phyloP scores from a whole-genome alignment of 2,797 vertebrate species.

The Anniella stebbinsi region DNA sequence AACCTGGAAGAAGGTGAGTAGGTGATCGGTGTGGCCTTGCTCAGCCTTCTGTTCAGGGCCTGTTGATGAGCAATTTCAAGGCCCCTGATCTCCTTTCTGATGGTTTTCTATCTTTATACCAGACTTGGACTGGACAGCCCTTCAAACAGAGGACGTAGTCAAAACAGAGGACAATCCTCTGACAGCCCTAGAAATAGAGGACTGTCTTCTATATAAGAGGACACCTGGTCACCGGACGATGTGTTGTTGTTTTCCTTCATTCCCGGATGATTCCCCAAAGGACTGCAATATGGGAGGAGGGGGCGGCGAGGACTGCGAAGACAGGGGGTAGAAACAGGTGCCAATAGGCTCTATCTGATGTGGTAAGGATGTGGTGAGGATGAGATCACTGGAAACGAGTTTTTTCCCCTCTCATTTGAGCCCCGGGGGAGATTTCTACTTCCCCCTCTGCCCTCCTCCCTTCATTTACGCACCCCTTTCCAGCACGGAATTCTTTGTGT shows the following conservation, averaged over 20 bases:
- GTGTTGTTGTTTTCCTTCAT: background rate
- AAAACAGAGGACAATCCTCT: too few relatives aligned
- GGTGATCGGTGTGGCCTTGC: too few relatives aligned
- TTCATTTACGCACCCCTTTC: background rate
- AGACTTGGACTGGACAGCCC: too few relatives aligned
- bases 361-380: background rate
- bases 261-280: background rate
- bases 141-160: too few relatives aligned
- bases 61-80: too few relatives aligned
- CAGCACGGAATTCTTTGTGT: background rate
- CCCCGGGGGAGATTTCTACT: background rate
- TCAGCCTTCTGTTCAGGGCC: too few relatives aligned
- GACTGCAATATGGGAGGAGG: background rate
- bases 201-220: too few relatives aligned
- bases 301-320: too few relatives aligned
- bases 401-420: background rate
- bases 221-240: background rate
- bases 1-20: too few relatives aligned
- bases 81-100: too few relatives aligned
- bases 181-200: too few relatives aligned
- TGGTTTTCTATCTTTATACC: too few relatives aligned
- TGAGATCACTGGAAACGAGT: conserved; percentile 9
- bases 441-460: background rate
- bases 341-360: background rate
- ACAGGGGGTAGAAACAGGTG: background rate